A percentile compares a stretch with the other conserved stretches of the same genome.
These are phyloP conservation scores for Trichonephila inaurata DNA, from an alignment of 1,140 invertebrate species.

Conservation along the genomic window DNA sequence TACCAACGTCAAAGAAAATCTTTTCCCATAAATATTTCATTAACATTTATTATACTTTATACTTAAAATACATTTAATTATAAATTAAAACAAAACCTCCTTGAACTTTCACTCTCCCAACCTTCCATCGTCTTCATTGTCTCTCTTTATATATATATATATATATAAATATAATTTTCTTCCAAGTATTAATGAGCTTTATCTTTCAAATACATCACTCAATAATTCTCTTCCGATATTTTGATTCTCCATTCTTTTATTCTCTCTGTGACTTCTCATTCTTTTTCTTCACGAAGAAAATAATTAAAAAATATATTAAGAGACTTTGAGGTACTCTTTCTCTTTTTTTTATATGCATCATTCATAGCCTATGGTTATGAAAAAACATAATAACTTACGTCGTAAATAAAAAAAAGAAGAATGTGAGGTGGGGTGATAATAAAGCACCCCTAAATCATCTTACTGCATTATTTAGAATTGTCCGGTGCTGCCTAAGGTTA, in stretches of 20 bases:
- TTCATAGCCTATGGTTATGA: constrained; percentile 12
- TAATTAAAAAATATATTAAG: constrained; percentile 11
- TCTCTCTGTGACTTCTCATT: neutral
- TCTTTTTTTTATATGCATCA: neutral
- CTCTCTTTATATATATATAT: too few species aligned
- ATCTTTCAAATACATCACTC: too few species aligned
- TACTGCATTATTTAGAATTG: constrained; percentile 2
- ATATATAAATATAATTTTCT: too few species aligned
- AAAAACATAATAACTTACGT: neutral
- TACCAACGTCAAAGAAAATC: too few species aligned
- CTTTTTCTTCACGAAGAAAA: neutral
- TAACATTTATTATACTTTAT: too few species aligned
- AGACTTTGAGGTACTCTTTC: neutral
- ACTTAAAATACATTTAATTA: too few species aligned
- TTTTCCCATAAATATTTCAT: too few species aligned
- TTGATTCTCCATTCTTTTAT: neutral
- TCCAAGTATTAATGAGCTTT: too few species aligned
- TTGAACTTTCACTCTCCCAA: too few species aligned
- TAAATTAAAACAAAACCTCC: too few species aligned
- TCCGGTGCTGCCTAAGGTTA: neutral
- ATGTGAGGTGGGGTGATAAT: neutral
- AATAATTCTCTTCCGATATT: neutral
- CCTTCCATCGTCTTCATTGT: too few species aligned
- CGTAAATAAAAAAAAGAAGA: neutral
- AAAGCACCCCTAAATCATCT: neutral